phyloP scores from a whole-genome alignment of 2,113 vertebrate genomes.

The Cygnus buccinator region DNA sequence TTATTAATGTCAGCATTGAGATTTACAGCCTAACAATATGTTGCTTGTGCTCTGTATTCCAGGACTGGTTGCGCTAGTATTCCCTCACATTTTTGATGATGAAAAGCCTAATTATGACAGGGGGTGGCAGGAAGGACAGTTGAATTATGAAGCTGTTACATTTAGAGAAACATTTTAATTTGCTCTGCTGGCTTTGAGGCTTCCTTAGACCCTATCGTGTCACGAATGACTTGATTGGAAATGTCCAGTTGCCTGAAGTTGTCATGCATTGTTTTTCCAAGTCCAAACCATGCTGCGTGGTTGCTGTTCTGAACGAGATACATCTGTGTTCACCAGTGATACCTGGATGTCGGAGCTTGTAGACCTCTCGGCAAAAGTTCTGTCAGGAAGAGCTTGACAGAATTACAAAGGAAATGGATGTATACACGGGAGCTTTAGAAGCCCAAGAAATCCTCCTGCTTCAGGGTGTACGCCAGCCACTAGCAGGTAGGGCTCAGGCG shows the following conservation, averaged over 20 bases:
- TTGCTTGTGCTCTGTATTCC: not conserved
- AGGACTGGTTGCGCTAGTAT: not conserved
- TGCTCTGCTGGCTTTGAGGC: not conserved
- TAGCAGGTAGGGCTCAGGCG: not conserved
- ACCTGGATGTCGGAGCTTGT: not conserved
- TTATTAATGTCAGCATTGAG: conserved; percentile 34
- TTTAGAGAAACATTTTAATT: not conserved
- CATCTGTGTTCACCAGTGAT: not conserved
- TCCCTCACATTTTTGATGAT: conserved; percentile 4
- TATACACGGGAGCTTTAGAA: not conserved
- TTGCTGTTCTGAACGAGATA: not conserved
- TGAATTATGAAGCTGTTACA: not conserved
- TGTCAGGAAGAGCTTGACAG: not conserved
- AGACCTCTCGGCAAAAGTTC: not conserved
- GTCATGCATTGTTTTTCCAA: not conserved
- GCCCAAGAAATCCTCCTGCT: not conserved
- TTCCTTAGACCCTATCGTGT: not conserved
- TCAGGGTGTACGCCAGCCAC: not conserved
- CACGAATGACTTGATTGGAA: not conserved
- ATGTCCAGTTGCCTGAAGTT: not conserved
- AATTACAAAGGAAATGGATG: not conserved
- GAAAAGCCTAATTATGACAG: not conserved
- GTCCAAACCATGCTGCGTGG: not conserved
- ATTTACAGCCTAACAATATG: not conserved
- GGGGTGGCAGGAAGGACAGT: not conserved